Evolutionary conservation across 2,797 vertebrate species (phyloP).

Genomic region (Gambelia wislizenii): DNA sequence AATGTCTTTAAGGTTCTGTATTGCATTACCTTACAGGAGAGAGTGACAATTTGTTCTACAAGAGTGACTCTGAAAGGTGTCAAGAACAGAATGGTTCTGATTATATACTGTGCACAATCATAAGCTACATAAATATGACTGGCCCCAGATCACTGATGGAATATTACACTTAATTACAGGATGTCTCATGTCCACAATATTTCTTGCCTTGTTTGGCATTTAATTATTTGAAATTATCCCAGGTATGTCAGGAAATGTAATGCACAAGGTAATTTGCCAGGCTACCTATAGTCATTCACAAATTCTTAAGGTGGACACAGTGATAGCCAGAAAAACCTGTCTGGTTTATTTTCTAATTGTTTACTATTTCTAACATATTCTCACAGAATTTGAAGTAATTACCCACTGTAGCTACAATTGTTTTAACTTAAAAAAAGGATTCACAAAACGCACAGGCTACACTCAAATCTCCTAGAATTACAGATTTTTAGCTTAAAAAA

Average conservation of each 20-base stretch:
- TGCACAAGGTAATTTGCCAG: background rate
- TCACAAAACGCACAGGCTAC: background rate
- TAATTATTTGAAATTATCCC: background rate
- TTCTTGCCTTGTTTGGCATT: background rate
- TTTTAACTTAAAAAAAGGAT: background rate
- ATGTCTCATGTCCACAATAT: background rate
- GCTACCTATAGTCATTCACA: background rate
- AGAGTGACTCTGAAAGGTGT: background rate
- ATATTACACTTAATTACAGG: background rate
- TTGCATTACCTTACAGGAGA: background rate
- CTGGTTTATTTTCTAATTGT: background rate
- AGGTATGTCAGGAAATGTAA: background rate
- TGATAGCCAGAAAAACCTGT: background rate
- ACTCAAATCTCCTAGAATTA: background rate
- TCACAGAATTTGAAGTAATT: background rate
- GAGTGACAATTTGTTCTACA: too few relatives aligned
- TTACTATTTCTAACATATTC: background rate
- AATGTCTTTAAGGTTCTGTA: background rate
- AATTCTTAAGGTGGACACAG: background rate
- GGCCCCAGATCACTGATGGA: too few relatives aligned
- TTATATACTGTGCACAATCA: background rate
- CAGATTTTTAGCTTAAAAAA: background rate
- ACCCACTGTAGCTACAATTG: background rate
- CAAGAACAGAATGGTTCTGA: too few relatives aligned
- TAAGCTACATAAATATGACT: background rate